phyloP scores from a whole-genome alignment of 2,888 invertebrate genomes.

The Hetaerina titia region DNA sequence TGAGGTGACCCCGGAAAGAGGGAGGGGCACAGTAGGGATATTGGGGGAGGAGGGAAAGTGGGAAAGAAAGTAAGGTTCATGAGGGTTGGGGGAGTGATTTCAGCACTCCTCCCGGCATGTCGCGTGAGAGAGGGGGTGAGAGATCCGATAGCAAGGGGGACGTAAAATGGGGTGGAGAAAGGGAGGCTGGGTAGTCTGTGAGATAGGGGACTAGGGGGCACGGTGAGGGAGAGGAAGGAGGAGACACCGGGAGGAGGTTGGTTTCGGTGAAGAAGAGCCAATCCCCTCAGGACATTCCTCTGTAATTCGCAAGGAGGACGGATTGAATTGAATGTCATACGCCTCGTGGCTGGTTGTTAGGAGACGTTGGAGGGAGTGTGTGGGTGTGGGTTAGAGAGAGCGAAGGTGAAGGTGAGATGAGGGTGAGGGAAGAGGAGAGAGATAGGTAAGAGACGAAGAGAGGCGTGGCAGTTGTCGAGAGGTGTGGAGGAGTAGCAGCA shows the following conservation, averaged over 20 bases:
- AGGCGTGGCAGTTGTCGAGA: neutral
- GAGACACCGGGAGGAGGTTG: neutral
- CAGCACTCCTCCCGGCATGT: neutral
- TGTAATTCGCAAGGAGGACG: conserved; percentile 19
- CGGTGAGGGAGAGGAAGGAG: neutral
- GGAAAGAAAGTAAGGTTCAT: no score
- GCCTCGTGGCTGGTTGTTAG: conserved; percentile 1
- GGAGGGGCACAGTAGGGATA: no score
- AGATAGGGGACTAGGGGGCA: neutral
- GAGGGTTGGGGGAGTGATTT: neutral
- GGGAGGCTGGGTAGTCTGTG: neutral
- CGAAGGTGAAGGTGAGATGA: neutral
- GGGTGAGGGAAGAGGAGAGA: neutral
- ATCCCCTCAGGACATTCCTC: conserved; percentile 12
- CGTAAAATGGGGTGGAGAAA: neutral
- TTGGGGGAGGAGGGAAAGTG: no score
- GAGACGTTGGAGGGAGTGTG: neutral
- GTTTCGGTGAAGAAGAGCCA: neutral
- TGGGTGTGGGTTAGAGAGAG: neutral
- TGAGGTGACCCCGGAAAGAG: no score
- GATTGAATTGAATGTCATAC: conserved; percentile 27
- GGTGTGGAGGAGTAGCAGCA: neutral
- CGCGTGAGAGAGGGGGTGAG: neutral
- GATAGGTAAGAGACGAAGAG: neutral
- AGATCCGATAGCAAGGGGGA: neutral